A percentile compares a stretch with the other conserved stretches of the same genome.
Conservation (phyloP, 2,888 invertebrate species). For the Aphidoletes aphidimyza region DNA sequence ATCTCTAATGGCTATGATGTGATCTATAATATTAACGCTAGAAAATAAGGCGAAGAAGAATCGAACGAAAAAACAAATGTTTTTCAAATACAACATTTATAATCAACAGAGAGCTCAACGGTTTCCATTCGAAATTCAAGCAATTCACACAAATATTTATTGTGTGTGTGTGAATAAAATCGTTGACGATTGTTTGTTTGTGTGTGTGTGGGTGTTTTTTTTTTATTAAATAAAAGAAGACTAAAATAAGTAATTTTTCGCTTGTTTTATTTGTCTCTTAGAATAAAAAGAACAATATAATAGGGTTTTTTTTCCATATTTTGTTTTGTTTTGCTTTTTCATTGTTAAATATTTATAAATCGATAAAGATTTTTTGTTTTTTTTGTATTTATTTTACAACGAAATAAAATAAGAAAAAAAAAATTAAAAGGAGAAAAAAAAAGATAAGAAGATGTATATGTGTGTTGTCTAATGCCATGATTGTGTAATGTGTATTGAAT, state of each 20-base stretch:
- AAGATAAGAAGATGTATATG: no score
- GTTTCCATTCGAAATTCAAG: no score
- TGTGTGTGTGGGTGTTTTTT: background rate
- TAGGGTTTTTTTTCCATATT: background rate
- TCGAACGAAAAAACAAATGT: no score
- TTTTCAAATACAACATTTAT: no score
- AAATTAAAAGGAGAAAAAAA: background rate
- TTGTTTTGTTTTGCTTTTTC: background rate
- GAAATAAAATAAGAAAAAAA: slow-evolving; percentile 33
- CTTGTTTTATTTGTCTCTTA: slow-evolving; percentile 45
- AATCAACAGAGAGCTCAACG: no score
- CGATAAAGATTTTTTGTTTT: background rate
- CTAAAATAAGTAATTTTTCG: background rate
- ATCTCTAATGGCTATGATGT: no score
- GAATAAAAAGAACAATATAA: slow-evolving; percentile 47
- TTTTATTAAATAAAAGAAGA: slow-evolving; percentile 29
- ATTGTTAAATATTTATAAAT: slow-evolving; percentile 37
- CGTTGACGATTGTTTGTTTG: no score
- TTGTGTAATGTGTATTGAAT: background rate
- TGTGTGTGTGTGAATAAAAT: background rate
- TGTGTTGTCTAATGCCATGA: slow-evolving; percentile 34
- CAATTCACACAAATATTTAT: no score
- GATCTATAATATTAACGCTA: no score
- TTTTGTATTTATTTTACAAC: background rate
- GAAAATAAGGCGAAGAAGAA: no score